phyloP scores from a whole-genome alignment of 2,797 vertebrate species.

The Neomorphus geoffroyi region DNA sequence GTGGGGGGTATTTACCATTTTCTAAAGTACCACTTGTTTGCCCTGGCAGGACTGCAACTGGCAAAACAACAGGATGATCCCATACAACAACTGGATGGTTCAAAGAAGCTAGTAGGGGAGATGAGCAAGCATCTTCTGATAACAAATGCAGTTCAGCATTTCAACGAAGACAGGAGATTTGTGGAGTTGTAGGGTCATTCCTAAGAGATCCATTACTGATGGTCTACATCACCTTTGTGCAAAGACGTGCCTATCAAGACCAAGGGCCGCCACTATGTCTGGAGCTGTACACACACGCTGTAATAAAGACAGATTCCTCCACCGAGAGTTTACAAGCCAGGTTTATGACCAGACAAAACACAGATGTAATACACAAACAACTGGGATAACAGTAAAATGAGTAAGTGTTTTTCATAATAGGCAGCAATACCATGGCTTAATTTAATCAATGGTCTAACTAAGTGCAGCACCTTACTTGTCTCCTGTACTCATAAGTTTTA shows the following conservation, averaged over 20 bases:
- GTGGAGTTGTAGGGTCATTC: not conserved
- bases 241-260: not conserved
- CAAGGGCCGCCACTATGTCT: fast-evolving
- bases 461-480: slow-evolving; percentile 4
- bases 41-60: not conserved
- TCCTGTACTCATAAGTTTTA: not conserved
- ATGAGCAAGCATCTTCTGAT: fast-evolving
- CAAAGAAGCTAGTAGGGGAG: fast-evolving
- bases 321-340: not conserved
- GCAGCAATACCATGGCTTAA: slow-evolving; percentile 46
- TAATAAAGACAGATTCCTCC: not conserved
- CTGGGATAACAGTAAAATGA: not conserved
- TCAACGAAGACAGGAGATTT: not conserved
- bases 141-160: not conserved
- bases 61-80: not conserved
- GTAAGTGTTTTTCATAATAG: slow-evolving; percentile 34
- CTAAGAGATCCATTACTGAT: not conserved
- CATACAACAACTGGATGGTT: fast-evolving
- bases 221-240: not conserved
- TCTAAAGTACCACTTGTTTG: not conserved
- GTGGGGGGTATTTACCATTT: not conserved
- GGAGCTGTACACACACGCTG: fast-evolving
- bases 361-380: not conserved
- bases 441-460: slow-evolving; percentile 41
- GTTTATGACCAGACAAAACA: slow-evolving; percentile 1